Percentiles rank a stretch among this genome's conserved stretches.
These are phyloP conservation scores for Heteronetta atricapilla DNA, from an alignment of 2,113 vertebrate species.

Conservation along the genomic window DNA sequence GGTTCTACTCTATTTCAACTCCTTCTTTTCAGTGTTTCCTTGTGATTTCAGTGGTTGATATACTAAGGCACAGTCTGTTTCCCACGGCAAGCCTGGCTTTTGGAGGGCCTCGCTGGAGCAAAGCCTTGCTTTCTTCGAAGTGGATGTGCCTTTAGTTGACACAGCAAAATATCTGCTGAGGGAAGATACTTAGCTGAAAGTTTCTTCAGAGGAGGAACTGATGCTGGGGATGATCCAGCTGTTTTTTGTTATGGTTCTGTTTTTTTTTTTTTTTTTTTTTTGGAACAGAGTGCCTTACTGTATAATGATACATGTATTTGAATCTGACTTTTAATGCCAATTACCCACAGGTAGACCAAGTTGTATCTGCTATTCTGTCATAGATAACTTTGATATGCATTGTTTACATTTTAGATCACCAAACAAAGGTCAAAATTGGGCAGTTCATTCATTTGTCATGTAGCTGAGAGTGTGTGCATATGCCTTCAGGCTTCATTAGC, in stretches of 20 bases:
- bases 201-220: not conserved
- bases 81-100: not conserved
- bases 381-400: not conserved
- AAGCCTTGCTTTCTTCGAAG: not conserved
- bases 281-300: not conserved
- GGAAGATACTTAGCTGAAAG: not conserved
- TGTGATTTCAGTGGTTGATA: not conserved
- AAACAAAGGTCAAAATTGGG: not conserved
- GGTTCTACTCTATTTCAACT: not conserved
- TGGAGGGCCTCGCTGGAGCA: not conserved
- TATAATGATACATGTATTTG: not conserved
- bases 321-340: not conserved
- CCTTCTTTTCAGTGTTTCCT: not conserved
- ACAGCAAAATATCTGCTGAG: not conserved
- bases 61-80: not conserved
- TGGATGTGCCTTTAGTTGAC: not conserved
- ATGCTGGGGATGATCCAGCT: not conserved
- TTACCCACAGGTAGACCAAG: not conserved
- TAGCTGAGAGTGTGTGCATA: not conserved
- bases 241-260: not conserved
- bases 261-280: not conserved
- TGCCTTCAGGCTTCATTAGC: constrained; percentile 34
- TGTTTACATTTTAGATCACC: not conserved
- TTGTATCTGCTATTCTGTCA: not conserved
- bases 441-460: not conserved